A percentile compares a stretch with the other conserved stretches of the same genome.
phyloP scores from a whole-genome alignment of 1,140 invertebrate species.

The Monomorium pharaonis region DNA sequence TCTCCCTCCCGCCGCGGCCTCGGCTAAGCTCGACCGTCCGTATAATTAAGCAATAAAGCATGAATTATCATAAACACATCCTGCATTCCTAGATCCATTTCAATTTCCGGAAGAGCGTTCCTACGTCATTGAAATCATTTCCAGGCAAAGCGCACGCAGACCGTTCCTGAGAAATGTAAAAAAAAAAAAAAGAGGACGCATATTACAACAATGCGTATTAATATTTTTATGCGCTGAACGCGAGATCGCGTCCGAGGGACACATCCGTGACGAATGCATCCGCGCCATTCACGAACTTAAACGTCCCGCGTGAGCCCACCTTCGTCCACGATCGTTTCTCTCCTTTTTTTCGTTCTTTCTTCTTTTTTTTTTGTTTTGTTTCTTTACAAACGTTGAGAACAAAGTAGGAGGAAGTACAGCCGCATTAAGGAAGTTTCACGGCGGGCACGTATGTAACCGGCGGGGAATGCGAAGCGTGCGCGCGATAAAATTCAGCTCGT shows the following conservation, averaged over 20 bases:
- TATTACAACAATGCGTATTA: too few relatives aligned
- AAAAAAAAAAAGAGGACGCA: neutral
- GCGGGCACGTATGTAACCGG: slow-evolving; percentile 43
- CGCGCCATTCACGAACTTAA: neutral
- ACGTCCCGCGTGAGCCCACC: neutral
- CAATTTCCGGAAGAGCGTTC: neutral
- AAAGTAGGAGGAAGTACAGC: slow-evolving; percentile 26
- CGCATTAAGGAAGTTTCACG: slow-evolving; percentile 51
- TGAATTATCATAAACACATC: neutral
- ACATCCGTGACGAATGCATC: neutral
- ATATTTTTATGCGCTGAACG: neutral
- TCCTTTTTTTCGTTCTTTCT: too few relatives aligned
- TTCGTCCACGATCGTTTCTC: slow-evolving; percentile 19
- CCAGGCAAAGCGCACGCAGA: too few relatives aligned
- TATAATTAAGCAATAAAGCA: slow-evolving; percentile 30
- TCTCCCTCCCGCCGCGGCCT: neutral
- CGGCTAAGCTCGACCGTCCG: neutral
- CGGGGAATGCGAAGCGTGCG: slow-evolving; percentile 41
- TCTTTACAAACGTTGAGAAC: slow-evolving; percentile 11
- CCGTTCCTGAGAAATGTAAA: neutral
- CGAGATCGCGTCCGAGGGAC: neutral
- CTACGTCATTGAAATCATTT: slow-evolving; percentile 12
- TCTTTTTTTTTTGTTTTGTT: neutral
- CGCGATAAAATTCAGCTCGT: slow-evolving; percentile 58
- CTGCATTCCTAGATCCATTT: neutral